Evolutionary conservation across 2,113 vertebrate genomes (phyloP).

Genomic region (Mormyrus iriodes): DNA sequence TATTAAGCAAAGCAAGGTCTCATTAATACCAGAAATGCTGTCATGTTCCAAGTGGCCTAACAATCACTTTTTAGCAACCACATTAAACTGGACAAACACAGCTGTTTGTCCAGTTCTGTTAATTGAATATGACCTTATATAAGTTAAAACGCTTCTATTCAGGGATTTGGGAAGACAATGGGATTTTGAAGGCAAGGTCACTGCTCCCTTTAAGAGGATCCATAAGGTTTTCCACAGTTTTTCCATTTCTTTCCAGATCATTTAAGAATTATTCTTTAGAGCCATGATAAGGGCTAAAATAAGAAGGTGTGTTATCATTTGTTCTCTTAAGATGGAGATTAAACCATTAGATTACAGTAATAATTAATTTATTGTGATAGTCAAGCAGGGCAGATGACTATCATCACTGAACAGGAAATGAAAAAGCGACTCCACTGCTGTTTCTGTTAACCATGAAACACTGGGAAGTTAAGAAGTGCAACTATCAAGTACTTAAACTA

Average conservation of each 20-base stretch:
- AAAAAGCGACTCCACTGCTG: constrained; percentile 9
- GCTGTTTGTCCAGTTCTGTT: background rate
- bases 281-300: constrained; percentile 35
- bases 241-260: background rate
- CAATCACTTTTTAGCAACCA: background rate
- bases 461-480: background rate
- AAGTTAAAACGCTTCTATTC: background rate
- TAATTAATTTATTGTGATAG: constrained; percentile 26
- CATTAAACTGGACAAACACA: background rate
- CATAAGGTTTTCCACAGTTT: background rate
- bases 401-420: constrained; percentile 20
- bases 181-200: background rate
- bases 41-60: background rate
- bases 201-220: background rate
- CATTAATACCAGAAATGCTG: background rate
- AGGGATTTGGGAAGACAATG: background rate
- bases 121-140: background rate
- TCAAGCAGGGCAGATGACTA: constrained; percentile 21
- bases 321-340: constrained; percentile 24
- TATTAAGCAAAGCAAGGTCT: background rate
- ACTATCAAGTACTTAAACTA: background rate
- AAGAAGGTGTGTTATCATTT: constrained; percentile 15
- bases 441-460: constrained; percentile 20
- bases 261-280: constrained; percentile 23
- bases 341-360: constrained; percentile 33